Conservation (phyloP, 2,888 invertebrate species). For the Leptodirus hochenwartii region DNA sequence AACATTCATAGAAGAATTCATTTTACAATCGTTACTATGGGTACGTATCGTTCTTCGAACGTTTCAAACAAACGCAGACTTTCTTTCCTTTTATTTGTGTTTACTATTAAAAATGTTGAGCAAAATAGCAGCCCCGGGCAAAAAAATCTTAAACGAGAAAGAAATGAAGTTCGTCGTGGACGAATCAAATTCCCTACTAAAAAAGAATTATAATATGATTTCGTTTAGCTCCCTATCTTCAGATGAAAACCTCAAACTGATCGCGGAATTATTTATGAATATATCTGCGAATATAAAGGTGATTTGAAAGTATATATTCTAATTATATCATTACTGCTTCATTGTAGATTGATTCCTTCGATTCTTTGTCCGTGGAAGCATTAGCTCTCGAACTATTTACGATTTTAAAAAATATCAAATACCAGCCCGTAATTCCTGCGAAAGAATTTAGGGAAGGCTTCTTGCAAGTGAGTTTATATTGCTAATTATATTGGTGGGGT, state of each 20-base stretch:
- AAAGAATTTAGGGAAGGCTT: conserved; percentile 14
- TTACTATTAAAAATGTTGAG: too few relatives aligned
- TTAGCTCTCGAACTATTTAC: too few relatives aligned
- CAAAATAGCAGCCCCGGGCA: too few relatives aligned
- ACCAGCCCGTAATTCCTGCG: conserved; percentile 12
- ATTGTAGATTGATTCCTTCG: background rate
- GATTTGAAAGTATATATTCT: conserved; percentile 11
- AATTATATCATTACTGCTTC: conserved; percentile 1
- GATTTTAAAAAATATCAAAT: conserved; percentile 15
- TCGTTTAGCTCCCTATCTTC: conserved; percentile 67
- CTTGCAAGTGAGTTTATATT: conserved; percentile 7
- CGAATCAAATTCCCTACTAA: conserved; percentile 53
- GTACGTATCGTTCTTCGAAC: too few relatives aligned
- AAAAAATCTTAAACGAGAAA: conserved; percentile 25
- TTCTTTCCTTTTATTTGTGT: conserved; percentile 10
- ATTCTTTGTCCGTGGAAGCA: too few relatives aligned
- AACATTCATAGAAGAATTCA: too few relatives aligned
- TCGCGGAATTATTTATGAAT: conserved; percentile 56
- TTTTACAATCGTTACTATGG: too few relatives aligned
- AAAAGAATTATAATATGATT: conserved; percentile 60
- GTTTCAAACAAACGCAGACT: too few relatives aligned
- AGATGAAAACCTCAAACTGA: conserved; percentile 56
- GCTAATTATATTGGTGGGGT: background rate
- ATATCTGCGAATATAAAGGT: conserved; percentile 49
- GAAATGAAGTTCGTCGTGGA: conserved; percentile 50